A percentile compares a stretch with the other conserved stretches of the same genome.
These are phyloP conservation scores for Pitangus sulphuratus DNA, from an alignment of 2,797 vertebrate species.

Conservation along the genomic window DNA sequence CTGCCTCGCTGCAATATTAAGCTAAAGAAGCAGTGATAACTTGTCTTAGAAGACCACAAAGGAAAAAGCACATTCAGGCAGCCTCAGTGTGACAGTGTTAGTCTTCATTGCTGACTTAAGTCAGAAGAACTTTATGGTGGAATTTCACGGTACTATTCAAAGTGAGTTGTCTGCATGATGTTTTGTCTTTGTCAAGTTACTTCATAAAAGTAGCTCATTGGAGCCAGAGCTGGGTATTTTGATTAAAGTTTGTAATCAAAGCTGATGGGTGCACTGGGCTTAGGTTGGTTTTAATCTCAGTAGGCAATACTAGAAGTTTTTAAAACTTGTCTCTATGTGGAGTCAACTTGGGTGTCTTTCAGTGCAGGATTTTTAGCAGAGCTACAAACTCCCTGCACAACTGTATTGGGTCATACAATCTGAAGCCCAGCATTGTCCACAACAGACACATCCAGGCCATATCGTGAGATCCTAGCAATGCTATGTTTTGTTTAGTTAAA, in stretches of 20 bases:
- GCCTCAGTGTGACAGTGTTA: not conserved
- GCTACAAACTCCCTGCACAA: fast-evolving
- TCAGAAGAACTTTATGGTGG: not conserved
- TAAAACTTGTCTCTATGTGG: not conserved
- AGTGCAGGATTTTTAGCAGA: not conserved
- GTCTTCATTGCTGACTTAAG: not conserved
- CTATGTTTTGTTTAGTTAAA: not conserved
- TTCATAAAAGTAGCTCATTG: not conserved
- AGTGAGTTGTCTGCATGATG: not conserved
- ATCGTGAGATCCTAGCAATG: fast-evolving
- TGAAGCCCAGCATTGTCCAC: not conserved
- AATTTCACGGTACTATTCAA: not conserved
- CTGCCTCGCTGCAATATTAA: not conserved
- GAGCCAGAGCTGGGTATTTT: not conserved
- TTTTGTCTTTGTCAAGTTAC: not conserved
- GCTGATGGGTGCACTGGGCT: not conserved
- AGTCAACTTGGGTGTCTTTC: not conserved
- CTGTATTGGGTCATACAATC: not conserved
- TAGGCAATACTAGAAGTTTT: not conserved
- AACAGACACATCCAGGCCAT: fast-evolving
- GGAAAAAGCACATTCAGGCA: not conserved
- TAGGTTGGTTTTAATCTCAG: not conserved
- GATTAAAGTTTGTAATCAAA: not conserved
- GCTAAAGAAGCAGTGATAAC: not conserved
- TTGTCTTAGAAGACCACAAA: not conserved